Percentiles rank a stretch among this genome's conserved stretches.
phyloP scores from a whole-genome alignment of 1,140 invertebrate genomes.

The Hylaeus anthracinus region DNA sequence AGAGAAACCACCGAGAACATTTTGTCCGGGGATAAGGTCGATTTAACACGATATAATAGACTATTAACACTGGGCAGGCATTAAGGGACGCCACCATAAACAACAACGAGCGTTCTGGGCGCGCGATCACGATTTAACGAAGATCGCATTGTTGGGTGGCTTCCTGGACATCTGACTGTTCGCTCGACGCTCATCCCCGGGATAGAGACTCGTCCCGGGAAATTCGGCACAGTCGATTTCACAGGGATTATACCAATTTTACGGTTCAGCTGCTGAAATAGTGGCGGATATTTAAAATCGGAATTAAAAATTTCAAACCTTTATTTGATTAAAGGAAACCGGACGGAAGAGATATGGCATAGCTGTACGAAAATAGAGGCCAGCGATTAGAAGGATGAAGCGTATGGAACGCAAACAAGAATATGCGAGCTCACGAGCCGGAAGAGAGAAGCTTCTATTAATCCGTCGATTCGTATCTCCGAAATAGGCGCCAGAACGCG shows the following conservation, averaged over 20 bases:
- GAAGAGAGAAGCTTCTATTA: neutral
- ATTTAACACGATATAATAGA: conserved; percentile 9
- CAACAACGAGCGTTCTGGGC: neutral
- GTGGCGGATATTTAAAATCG: neutral
- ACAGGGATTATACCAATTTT: conserved; percentile 23
- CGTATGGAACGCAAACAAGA: conserved; percentile 50
- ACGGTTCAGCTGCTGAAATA: conserved; percentile 36
- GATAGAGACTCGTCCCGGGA: neutral
- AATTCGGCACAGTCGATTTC: conserved; percentile 25
- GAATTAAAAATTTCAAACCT: conserved; percentile 46
- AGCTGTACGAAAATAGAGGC: conserved; percentile 2
- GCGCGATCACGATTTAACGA: neutral
- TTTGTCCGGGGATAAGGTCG: neutral
- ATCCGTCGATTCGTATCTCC: conserved; percentile 9
- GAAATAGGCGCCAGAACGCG: neutral
- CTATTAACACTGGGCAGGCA: neutral
- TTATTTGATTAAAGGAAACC: conserved; percentile 45
- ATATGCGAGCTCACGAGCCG: neutral
- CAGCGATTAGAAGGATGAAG: conserved; percentile 50
- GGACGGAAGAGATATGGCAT: neutral
- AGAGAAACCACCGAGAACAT: neutral
- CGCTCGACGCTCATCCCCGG: neutral
- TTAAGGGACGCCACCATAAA: neutral
- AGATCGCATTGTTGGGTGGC: neutral
- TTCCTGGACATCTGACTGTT: neutral